phyloP scores from a whole-genome alignment of 2,797 vertebrate genomes.

The Ceyx erithaca region DNA sequence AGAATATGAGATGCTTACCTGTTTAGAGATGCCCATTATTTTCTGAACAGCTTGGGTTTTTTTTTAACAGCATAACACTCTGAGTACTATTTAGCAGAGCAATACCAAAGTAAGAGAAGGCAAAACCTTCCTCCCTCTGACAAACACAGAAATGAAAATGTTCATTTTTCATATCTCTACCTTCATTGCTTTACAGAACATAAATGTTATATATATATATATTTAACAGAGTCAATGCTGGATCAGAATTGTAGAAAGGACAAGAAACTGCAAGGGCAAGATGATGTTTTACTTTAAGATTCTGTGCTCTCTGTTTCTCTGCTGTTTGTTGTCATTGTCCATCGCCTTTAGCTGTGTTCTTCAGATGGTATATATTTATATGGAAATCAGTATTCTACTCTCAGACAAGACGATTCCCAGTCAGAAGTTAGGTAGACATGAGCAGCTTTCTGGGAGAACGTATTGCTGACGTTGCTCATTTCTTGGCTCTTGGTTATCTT shows the following conservation, averaged over 20 bases:
- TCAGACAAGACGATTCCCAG: neutral
- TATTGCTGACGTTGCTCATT: neutral
- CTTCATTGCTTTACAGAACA: neutral
- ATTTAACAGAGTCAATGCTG: neutral
- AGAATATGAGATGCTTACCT: neutral
- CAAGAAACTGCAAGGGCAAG: neutral
- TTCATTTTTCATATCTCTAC: neutral
- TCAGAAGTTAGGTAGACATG: neutral
- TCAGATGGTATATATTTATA: neutral
- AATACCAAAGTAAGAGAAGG: neutral
- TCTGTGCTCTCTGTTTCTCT: neutral
- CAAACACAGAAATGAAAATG: neutral
- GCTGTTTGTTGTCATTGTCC: neutral
- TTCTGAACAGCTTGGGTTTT: neutral
- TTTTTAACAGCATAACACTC: neutral
- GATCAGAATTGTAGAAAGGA: neutral
- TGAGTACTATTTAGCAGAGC: neutral
- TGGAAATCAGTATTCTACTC: neutral
- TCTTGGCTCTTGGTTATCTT: neutral
- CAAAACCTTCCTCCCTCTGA: neutral
- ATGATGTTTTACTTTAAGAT: neutral
- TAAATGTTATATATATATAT: neutral
- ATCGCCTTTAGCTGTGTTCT: neutral
- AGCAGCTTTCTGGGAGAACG: neutral
- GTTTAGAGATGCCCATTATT: neutral